Conservation (phyloP, 2,113 vertebrate genomes). For the Odocoileus hemionus region DNA sequence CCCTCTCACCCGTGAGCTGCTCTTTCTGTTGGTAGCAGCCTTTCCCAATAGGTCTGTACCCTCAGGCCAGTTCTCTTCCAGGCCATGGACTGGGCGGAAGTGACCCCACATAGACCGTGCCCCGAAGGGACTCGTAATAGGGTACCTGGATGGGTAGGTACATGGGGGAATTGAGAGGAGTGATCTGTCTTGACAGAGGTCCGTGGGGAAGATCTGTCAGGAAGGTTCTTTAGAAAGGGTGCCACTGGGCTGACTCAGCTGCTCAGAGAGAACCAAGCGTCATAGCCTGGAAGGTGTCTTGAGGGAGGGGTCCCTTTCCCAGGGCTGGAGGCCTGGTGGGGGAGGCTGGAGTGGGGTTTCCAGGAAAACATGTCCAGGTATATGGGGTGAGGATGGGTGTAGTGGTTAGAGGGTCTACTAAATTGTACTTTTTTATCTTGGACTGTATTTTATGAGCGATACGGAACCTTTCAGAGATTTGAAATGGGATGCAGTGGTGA, state of each 20-base stretch:
- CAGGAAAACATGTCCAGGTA: neutral
- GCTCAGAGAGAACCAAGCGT: neutral
- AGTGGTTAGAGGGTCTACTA: neutral
- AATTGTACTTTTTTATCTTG: neutral
- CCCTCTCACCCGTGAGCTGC: neutral
- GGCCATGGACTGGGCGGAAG: neutral
- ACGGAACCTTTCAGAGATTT: neutral
- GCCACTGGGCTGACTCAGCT: neutral
- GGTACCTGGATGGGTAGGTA: neutral
- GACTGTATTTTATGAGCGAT: neutral
- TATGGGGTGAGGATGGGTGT: rapidly evolving
- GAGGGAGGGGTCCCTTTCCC: no score
- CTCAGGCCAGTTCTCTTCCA: neutral
- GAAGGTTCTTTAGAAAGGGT: neutral
- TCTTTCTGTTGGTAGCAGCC: neutral
- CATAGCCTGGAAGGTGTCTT: neutral
- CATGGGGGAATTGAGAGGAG: neutral
- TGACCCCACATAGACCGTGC: neutral
- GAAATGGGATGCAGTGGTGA: neutral
- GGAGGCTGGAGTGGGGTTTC: neutral
- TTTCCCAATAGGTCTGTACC: neutral
- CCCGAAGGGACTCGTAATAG: neutral
- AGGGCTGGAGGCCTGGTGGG: neutral
- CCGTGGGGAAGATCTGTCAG: neutral
- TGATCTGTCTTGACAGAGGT: neutral